phyloP scores from a whole-genome alignment of 2,888 invertebrate genomes.

The Diachrysia chrysitis region DNA sequence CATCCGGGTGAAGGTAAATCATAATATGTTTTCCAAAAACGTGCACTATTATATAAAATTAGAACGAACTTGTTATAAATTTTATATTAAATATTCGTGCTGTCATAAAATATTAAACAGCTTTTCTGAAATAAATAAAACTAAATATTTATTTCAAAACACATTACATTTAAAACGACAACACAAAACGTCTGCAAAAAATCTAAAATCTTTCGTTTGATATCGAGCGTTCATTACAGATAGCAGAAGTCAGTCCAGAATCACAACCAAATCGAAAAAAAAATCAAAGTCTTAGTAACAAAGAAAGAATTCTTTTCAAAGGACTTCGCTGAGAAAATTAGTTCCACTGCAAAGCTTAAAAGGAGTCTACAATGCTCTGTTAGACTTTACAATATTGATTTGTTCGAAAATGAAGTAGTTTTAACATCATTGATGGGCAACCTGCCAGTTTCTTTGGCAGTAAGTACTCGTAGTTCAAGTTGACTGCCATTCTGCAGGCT shows the following conservation, averaged over 20 bases:
- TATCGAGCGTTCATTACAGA: neutral
- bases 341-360: slow-evolving; percentile 21
- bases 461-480: slow-evolving; percentile 45
- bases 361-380: slow-evolving; percentile 16
- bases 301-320: slow-evolving; percentile 17
- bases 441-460: slow-evolving; percentile 28
- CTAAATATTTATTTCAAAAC: neutral
- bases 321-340: slow-evolving; percentile 20
- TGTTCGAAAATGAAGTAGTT: slow-evolving; percentile 39
- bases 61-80: neutral
- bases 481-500: slow-evolving; percentile 25
- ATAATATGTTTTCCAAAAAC: neutral
- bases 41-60: neutral
- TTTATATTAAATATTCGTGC: neutral
- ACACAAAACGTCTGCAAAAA: neutral
- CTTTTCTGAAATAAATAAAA: neutral
- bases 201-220: neutral
- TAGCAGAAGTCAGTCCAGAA: neutral
- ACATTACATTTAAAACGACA: neutral
- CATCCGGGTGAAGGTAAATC: neutral
- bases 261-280: slow-evolving; percentile 3
- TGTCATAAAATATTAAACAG: too few species aligned
- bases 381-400: slow-evolving; percentile 41
- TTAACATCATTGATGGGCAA: slow-evolving; percentile 34
- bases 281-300: neutral